Evolutionary conservation across 1,140 invertebrate species (phyloP), one percentile per base, ranked within the genome.

Genomic region (Manduca sexta): DNA sequence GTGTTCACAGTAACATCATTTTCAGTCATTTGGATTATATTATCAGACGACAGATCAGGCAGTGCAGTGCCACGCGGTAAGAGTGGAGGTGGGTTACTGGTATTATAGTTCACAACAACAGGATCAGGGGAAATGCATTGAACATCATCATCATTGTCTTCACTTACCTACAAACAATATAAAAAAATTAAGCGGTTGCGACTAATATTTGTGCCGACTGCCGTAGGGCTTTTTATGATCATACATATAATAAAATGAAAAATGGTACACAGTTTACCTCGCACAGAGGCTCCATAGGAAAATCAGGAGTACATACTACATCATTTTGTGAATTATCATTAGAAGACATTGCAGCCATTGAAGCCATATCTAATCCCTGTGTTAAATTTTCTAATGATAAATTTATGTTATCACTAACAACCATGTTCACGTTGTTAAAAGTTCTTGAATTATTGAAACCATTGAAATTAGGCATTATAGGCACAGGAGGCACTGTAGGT

Each of bases 11-110:
- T 80, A 4, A 87, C 86, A 49, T 87, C 86, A 45, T 86, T 80
- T 54, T 86, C 84, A 7, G 82, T 86, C 84, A 87, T 86, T 49
- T 86, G 82, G 47, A 86, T 72, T 16, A 87, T 83, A 49, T 85
- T 86, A 17, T 81, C 74, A 17, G 63, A 38, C 4, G 57, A 58
- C 10, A 76, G 11, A 7, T 76, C 68, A 0, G 64, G 44, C 34
- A 69, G 44, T 29, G 38, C 44, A 35, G 41, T 41, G 31, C 3
- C 11, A 14, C 61, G 53, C 6, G 60, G 42, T 29, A 65, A 48
- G 0, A 63, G 46, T 7, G 64, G 55, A 13, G 70, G 55, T 21
- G 69, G 52, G 38, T 61, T 61, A 4, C 48, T 38, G 6, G 56
- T 42, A 3, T 26, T 63, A 60, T 40, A 40, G 30, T 18, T 15